Conservation (phyloP, 2,797 vertebrate species). For the Phataginus tricuspis region DNA sequence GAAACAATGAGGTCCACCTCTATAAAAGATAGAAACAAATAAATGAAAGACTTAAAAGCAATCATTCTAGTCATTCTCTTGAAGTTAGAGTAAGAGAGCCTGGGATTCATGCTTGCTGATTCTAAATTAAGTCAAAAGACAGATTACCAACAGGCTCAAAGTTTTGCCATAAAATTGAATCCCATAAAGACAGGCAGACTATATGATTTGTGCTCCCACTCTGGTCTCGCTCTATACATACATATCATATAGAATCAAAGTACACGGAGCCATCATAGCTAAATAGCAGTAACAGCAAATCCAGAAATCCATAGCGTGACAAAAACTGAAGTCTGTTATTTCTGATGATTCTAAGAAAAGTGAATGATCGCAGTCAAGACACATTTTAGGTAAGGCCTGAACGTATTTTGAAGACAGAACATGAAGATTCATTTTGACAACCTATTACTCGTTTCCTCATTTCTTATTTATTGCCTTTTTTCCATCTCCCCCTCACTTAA, state of each 20-base stretch:
- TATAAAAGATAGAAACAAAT: not conserved
- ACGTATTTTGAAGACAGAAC: not conserved
- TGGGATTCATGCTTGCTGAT: not conserved
- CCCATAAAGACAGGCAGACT: not conserved
- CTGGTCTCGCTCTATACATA: not conserved
- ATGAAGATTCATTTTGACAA: not conserved
- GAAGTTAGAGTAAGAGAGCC: not conserved
- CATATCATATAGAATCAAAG: not conserved
- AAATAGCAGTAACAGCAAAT: not conserved
- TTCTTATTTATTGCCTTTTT: not conserved
- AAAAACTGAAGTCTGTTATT: not conserved
- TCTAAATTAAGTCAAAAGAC: not conserved
- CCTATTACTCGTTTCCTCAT: not conserved
- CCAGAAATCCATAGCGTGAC: not conserved
- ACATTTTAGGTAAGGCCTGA: not conserved
- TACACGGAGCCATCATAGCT: not conserved
- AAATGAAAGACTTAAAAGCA: conserved; percentile 19
- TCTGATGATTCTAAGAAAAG: not conserved
- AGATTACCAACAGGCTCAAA: not conserved
- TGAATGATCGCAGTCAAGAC: not conserved
- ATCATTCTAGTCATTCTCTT: not conserved
- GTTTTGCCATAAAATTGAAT: not conserved
- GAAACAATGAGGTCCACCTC: not conserved
- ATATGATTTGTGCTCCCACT: not conserved
- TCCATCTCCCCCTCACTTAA: not conserved